Evolutionary conservation across 2,797 vertebrate species (phyloP).

Genomic region (Hydrolagus colliei): DNA sequence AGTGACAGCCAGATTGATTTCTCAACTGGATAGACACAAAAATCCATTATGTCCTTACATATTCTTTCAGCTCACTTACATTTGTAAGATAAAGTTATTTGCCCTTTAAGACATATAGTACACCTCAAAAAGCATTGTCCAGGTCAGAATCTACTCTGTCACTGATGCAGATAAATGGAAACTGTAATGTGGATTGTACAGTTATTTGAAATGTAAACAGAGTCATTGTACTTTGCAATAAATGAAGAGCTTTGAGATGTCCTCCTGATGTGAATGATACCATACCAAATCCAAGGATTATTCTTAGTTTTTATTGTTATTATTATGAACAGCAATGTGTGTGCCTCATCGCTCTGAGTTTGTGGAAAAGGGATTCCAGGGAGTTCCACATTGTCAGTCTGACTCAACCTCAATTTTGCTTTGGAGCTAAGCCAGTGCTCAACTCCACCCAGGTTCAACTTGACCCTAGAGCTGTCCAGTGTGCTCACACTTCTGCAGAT

Average conservation of each 20-base stretch:
- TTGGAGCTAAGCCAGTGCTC: background rate
- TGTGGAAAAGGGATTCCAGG: background rate
- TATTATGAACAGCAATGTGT: background rate
- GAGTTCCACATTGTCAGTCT: background rate
- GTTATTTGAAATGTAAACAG: background rate
- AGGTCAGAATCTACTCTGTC: background rate
- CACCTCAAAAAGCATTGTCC: background rate
- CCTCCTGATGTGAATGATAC: too few relatives aligned
- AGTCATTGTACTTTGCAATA: too few relatives aligned
- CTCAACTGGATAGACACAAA: background rate
- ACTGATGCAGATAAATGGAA: background rate
- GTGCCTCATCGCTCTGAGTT: slow-evolving; percentile 13
- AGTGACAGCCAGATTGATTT: background rate
- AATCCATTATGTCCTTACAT: background rate
- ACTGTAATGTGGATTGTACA: background rate
- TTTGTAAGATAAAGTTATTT: slow-evolving; percentile 3
- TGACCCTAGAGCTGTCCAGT: background rate
- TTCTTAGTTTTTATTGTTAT: too few relatives aligned
- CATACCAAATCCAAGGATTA: too few relatives aligned
- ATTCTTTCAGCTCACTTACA: slow-evolving; percentile 1
- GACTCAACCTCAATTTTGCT: background rate
- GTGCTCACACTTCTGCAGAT: background rate
- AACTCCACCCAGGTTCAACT: background rate
- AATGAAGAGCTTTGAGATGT: too few relatives aligned
- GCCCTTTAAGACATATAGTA: background rate